Conservation (phyloP, 2,888 invertebrate species). For the Eretmocerus hayati region DNA sequence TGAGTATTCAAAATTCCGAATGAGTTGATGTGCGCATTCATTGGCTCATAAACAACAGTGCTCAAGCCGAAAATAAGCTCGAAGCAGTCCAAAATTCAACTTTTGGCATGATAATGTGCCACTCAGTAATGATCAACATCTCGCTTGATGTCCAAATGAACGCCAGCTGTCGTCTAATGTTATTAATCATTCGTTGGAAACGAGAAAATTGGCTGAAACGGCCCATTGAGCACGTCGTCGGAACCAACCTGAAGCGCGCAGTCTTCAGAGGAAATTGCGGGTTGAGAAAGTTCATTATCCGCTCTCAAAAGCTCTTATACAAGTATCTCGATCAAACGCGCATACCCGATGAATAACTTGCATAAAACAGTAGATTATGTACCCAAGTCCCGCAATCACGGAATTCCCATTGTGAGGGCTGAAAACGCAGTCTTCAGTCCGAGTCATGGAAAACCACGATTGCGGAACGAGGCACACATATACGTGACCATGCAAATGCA, state of each 20-base stretch:
- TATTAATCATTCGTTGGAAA: constrained; percentile 9
- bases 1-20: too few relatives aligned
- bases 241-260: not conserved
- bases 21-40: not conserved
- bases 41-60: not conserved
- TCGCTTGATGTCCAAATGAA: not conserved
- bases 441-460: too few relatives aligned
- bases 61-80: not conserved
- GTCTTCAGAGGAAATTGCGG: not conserved
- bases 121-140: not conserved
- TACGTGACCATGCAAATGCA: too few relatives aligned
- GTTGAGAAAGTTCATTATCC: not conserved
- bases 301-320: too few relatives aligned
- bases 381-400: too few relatives aligned
- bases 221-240: not conserved
- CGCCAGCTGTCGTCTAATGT: not conserved
- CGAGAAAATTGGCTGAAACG: constrained; percentile 8
- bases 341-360: too few relatives aligned
- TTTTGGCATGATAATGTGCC: not conserved
- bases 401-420: too few relatives aligned
- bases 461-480: too few relatives aligned
- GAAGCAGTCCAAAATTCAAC: not conserved
- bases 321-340: too few relatives aligned
- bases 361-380: too few relatives aligned
- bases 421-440: too few relatives aligned